Base-by-base conservation (phyloP, 2,113 vertebrate species). In the Alligator sinensis region DNA sequence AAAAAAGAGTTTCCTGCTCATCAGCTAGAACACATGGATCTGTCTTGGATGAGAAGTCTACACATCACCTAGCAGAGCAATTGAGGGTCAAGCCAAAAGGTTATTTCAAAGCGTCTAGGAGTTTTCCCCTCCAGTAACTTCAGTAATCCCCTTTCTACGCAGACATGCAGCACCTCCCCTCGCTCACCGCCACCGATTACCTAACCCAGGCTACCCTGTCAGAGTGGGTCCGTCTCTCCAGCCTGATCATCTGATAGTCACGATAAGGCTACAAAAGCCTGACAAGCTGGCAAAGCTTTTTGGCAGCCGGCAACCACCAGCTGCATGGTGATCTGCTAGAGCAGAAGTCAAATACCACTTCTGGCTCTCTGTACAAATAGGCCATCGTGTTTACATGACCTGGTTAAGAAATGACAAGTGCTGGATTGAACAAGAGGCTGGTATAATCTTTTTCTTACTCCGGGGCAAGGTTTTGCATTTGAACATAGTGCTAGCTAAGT, bases 121-220 rank as follows among this genome's bases (percentile, higher is more conserved):
- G 94, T 47, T 84, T 4, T 79, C 18, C 89, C 15, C 5, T 83
- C 66, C 90, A 83, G 93, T 19, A 38, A 76, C 25, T 77, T 80
- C 75, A 88, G 57, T 93, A 27, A 63, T 1, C 1, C 38, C 64
- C 77, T n/a, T 82, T 27, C 76, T 15, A 62, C 78, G 80, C 38
- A 76, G 95, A 94, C 91, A 89, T 34, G 91, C 83, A 16, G 84
- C 87, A 84, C 92, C 82, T 79, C 88, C 81, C 10, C 86, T 86
- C 86, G 88, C 86, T 86, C 24, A 78, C 92, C 92, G 86, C n/a
- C 34, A 22, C 0, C 91, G 91, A 95, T 96, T 91, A 88, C 25
- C 92, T 95, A 95, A 96, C 91, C 96, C n/a, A 10, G 5, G 82
- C 77, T 61, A 64, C 95, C 30, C 47, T 47, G 47, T 9, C 7